These are phyloP conservation scores for Lamellibrachia luymesi DNA, from an alignment of 1,140 invertebrate genomes.

Conservation along the genomic window DNA sequence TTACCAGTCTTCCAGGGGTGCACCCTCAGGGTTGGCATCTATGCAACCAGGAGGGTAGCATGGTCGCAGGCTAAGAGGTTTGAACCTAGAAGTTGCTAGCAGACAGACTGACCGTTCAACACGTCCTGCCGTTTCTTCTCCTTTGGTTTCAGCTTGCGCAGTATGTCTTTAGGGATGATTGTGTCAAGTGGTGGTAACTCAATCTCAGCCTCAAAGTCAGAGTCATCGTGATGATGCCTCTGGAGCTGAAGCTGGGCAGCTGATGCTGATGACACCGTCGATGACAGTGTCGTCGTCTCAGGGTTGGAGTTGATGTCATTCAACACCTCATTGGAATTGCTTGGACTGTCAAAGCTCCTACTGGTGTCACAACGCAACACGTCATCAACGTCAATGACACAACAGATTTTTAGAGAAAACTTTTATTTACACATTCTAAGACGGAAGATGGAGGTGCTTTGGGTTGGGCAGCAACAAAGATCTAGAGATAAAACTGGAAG, in stretches of 20 bases:
- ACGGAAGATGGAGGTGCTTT: too few species aligned
- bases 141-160: conserved; percentile 70
- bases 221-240: conserved; percentile 62
- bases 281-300: background rate
- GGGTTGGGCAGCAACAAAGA: too few species aligned
- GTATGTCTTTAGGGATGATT: conserved; percentile 72
- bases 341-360: conserved; percentile 65
- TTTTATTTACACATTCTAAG: background rate
- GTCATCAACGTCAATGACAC: background rate
- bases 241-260: background rate
- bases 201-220: conserved; percentile 77
- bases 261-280: background rate
- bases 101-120: conserved; percentile 77
- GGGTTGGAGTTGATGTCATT: conserved; percentile 47
- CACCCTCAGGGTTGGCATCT: too few species aligned
- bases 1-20: too few species aligned
- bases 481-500: too few species aligned
- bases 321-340: conserved; percentile 62
- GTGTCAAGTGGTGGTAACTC: conserved; percentile 75
- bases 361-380: background rate
- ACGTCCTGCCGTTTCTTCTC: conserved; percentile 94
- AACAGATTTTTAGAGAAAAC: background rate
- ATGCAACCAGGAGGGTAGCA: too few species aligned
- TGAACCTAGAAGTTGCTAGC: background rate
- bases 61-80: background rate